Conservation (phyloP, 35 echinoderm and acorn worm species). For the Chiridota heheva region DNA sequence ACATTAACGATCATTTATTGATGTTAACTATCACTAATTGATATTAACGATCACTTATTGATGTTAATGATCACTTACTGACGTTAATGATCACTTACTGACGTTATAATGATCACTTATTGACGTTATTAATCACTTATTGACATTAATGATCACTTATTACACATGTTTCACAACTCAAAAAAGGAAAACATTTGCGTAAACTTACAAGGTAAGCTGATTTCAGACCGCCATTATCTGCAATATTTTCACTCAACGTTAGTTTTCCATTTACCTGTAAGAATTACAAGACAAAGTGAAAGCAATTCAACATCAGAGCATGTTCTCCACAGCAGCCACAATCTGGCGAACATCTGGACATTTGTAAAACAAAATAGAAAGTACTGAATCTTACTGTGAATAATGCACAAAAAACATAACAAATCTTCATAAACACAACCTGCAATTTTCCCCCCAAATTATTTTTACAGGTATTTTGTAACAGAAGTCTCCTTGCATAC, state of each 20-base stretch:
- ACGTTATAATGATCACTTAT: neutral
- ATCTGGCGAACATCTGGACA: neutral
- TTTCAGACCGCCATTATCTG: constrained; percentile 96
- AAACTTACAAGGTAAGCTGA: constrained; percentile 89
- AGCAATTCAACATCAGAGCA: neutral
- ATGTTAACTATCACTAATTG: too few relatives aligned
- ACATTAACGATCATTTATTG: too few relatives aligned
- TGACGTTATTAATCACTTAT: neutral
- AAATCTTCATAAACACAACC: too few relatives aligned
- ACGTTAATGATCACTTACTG: too few relatives aligned
- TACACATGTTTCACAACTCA: too few relatives aligned
- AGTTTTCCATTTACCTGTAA: constrained; percentile 75
- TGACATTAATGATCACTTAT: neutral
- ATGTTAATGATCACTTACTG: too few relatives aligned
- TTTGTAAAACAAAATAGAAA: neutral
- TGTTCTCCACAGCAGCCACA: neutral
- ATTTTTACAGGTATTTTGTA: too few relatives aligned
- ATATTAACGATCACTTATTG: too few relatives aligned
- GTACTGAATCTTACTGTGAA: neutral
- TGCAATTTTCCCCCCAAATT: too few relatives aligned
- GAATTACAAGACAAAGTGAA: constrained; percentile 1
- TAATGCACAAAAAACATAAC: neutral
- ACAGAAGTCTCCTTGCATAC: too few relatives aligned
- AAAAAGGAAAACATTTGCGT: too few relatives aligned
- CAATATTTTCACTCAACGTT: constrained; percentile 98